phyloP scores from a whole-genome alignment of 2,888 invertebrate species.

The Tetropium fuscum region DNA sequence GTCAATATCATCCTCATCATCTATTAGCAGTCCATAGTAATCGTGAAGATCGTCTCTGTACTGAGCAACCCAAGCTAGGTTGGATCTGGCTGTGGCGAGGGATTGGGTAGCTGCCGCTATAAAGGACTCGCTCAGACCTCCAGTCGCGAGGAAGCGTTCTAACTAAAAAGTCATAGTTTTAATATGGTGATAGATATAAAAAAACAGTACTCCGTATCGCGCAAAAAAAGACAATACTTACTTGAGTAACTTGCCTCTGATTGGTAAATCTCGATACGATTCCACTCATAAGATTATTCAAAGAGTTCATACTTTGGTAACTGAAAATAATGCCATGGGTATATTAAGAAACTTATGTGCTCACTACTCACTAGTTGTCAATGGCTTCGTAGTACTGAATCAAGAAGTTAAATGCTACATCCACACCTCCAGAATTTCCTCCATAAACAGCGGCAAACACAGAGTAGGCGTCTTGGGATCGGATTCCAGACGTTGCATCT shows the following conservation, averaged over 20 bases:
- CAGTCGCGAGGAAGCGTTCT: conserved; percentile 29
- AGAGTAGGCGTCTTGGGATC: conserved; percentile 64
- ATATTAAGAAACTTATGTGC: neutral
- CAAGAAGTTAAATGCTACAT: conserved; percentile 69
- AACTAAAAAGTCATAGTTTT: conserved; percentile 22
- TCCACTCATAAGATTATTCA: conserved; percentile 60
- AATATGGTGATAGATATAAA: too few relatives aligned
- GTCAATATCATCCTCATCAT: conserved; percentile 21
- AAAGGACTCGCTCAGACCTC: conserved; percentile 31
- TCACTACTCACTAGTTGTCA: conserved; percentile 31
- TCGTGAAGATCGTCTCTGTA: conserved; percentile 30
- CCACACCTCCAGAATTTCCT: conserved; percentile 64
- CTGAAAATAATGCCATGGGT: conserved; percentile 48
- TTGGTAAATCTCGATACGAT: conserved; percentile 56
- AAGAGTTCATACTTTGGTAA: conserved; percentile 60
- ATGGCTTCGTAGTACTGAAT: conserved; percentile 57
- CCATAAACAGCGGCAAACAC: conserved; percentile 40
- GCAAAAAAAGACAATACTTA: too few relatives aligned
- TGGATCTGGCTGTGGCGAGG: conserved; percentile 31
- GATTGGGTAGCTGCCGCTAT: conserved; percentile 28
- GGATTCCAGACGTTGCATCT: conserved; percentile 59
- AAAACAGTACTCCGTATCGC: too few relatives aligned
- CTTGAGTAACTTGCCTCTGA: conserved; percentile 48
- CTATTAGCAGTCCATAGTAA: conserved; percentile 25
- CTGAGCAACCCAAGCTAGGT: conserved; percentile 31